Percentiles rank a stretch among this genome's conserved stretches.
Evolutionary conservation across 2,888 invertebrate species (phyloP).

Genomic region (Dynastes hyllus): DNA sequence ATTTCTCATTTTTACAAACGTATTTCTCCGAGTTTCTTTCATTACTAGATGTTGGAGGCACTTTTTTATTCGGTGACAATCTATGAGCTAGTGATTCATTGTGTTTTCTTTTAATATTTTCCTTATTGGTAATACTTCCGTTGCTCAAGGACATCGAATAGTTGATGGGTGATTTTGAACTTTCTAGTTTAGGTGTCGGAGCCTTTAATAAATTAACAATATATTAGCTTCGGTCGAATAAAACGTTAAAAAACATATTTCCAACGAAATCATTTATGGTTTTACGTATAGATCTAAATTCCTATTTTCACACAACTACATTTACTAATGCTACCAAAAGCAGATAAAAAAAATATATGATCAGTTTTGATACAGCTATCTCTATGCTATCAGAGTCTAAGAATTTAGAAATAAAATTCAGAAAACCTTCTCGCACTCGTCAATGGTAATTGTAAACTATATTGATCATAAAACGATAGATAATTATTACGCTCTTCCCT

Average conservation of each 20-base stretch:
- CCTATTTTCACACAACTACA: no score
- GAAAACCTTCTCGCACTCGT: no score
- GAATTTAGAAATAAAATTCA: no score
- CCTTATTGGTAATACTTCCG: conserved; percentile 56
- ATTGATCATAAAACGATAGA: no score
- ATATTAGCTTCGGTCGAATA: conserved; percentile 28
- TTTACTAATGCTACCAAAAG: neutral
- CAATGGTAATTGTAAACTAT: no score
- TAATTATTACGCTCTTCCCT: no score
- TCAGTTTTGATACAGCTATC: neutral
- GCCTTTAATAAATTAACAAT: conserved; percentile 25
- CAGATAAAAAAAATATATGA: neutral
- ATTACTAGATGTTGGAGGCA: conserved; percentile 51
- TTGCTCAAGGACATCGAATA: conserved; percentile 17
- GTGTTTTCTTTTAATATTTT: conserved; percentile 57
- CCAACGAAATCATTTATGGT: neutral
- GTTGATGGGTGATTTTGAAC: conserved; percentile 29
- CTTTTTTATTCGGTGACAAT: conserved; percentile 52
- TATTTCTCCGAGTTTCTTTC: conserved; percentile 31
- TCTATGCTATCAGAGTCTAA: neutral
- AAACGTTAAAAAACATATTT: neutral
- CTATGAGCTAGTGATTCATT: conserved; percentile 29
- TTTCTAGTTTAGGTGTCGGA: conserved; percentile 23
- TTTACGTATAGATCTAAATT: no score
- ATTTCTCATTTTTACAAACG: conserved; percentile 69